A percentile compares a stretch with the other conserved stretches of the same genome.
Evolutionary conservation across 2,113 vertebrate species (phyloP).

Genomic region (Gymnobelideus leadbeateri): DNA sequence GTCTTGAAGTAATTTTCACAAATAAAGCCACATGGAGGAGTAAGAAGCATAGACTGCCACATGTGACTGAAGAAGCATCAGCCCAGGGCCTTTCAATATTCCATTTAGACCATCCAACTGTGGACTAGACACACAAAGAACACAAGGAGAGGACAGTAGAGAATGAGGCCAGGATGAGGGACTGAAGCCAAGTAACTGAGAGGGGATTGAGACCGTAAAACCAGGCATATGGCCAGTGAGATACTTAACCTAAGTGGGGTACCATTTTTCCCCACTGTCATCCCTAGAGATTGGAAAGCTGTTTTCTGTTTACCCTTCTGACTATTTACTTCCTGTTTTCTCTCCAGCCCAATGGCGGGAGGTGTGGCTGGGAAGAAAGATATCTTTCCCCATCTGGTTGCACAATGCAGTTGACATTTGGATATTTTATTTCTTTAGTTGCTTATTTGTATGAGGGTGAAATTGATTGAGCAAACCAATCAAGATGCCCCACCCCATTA

Average conservation of each 20-base stretch:
- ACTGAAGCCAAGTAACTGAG: not conserved
- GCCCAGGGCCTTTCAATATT: no score
- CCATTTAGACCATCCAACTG: not conserved
- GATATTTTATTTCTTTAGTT: not conserved
- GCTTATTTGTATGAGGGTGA: not conserved
- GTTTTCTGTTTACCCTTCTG: not conserved
- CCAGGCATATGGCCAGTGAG: not conserved
- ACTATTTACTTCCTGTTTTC: not conserved
- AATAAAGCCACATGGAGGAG: no score
- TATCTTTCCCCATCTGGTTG: not conserved
- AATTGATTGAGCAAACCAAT: not conserved
- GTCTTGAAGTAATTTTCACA: no score
- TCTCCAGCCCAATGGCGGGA: not conserved
- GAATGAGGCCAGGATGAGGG: not conserved
- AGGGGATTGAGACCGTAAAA: not conserved
- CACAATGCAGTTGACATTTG: not conserved
- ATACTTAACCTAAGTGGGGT: not conserved
- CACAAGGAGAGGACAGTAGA: not conserved
- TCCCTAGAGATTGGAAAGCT: not conserved
- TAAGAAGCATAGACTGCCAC: no score
- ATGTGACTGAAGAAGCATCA: no score
- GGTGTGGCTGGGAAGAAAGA: not conserved
- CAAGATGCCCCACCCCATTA: not conserved
- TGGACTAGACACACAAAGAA: not conserved
- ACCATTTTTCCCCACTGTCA: not conserved